phyloP scores from a whole-genome alignment of 2,113 vertebrate species.

The Baryphthengus martii region DNA sequence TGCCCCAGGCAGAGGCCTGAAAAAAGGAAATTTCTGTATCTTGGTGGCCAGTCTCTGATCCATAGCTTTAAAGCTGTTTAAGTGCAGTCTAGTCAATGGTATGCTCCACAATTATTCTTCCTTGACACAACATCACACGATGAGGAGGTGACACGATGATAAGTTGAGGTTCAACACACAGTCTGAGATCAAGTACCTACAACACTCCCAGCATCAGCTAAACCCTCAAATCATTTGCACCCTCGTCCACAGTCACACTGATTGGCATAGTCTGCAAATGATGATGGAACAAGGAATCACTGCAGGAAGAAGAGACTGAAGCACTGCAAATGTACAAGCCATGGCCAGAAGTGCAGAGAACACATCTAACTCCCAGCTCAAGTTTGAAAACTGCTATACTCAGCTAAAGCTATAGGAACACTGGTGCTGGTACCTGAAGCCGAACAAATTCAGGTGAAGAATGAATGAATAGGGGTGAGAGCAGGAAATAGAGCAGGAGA shows the following conservation, averaged over 20 bases:
- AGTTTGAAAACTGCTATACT: accelerated
- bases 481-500: not conserved
- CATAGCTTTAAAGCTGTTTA: not conserved
- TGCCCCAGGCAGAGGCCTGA: not conserved
- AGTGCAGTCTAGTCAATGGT: not conserved
- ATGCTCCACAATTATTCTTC: not conserved
- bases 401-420: not conserved
- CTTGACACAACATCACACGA: accelerated
- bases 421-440: not conserved
- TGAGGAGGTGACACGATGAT: not conserved
- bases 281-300: not conserved
- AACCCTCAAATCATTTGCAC: not conserved
- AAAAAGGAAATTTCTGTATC: not conserved
- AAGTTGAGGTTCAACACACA: not conserved
- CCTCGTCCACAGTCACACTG: not conserved
- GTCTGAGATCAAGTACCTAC: not conserved
- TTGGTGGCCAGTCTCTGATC: not conserved
- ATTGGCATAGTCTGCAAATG: not conserved
- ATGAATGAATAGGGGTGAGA: not conserved
- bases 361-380: not conserved
- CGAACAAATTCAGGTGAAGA: not conserved
- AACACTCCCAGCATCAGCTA: not conserved
- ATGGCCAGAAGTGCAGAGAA: accelerated
- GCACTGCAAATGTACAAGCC: not conserved
- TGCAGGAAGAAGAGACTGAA: not conserved